Conservation (phyloP, 1,140 invertebrate genomes). For the Augochlora pura region DNA sequence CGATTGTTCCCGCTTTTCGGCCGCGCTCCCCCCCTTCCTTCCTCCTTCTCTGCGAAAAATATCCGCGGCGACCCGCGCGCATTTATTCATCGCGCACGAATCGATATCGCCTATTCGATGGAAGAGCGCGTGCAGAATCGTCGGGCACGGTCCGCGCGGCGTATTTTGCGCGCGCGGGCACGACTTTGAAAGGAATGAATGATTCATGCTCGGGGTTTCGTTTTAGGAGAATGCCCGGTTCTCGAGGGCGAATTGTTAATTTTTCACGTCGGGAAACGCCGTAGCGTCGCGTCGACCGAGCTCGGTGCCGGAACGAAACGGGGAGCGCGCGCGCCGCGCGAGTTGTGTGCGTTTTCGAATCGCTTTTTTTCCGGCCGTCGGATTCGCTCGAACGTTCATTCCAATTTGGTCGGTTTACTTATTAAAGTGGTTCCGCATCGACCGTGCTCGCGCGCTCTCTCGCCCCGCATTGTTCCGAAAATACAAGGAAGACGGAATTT, state of each 20-base stretch:
- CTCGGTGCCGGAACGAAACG: no score
- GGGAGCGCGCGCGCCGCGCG: no score
- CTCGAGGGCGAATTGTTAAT: conserved; percentile 20
- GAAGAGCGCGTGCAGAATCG: not conserved
- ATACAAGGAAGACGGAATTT: no score
- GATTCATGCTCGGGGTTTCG: not conserved
- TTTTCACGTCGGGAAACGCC: not conserved
- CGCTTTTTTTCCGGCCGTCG: not conserved
- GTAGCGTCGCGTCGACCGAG: no score
- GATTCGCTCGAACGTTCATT: not conserved
- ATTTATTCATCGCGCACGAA: not conserved
- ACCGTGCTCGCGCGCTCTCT: no score
- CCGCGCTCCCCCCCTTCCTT: no score
- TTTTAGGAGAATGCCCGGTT: not conserved
- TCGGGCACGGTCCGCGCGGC: not conserved
- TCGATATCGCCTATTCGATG: not conserved
- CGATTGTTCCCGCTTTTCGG: conserved; percentile 11
- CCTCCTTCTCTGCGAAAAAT: not conserved
- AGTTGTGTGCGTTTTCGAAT: not conserved
- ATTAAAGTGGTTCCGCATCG: not conserved
- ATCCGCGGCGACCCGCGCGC: not conserved
- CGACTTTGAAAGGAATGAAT: conserved; percentile 10
- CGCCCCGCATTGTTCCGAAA: no score
- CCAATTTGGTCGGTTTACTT: not conserved
- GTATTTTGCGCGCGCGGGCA: not conserved